Percentiles rank a stretch among this genome's conserved stretches.
phyloP scores from a whole-genome alignment of 2,113 vertebrate genomes.

The Aegotheles bennettii region DNA sequence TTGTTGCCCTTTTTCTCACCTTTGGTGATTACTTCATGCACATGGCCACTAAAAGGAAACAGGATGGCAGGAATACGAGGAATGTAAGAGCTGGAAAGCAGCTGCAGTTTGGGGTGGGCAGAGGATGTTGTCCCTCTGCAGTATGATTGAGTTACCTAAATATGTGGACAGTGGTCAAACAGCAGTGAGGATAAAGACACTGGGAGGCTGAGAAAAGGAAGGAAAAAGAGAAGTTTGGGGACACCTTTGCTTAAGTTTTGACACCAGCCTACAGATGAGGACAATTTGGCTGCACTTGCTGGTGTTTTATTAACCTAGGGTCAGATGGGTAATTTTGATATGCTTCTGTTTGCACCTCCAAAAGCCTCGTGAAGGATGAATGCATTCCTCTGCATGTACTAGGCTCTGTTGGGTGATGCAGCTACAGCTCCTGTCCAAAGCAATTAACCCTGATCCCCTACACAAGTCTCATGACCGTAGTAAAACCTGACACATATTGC shows the following conservation, averaged over 20 bases:
- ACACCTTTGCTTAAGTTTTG: neutral
- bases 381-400: rapidly evolving
- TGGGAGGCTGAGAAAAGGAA: neutral
- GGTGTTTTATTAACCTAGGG: neutral
- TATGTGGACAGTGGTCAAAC: neutral
- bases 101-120: neutral
- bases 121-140: rapidly evolving
- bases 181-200: neutral
- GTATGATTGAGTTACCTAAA: neutral
- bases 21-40: neutral
- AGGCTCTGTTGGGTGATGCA: neutral
- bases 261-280: neutral
- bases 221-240: neutral
- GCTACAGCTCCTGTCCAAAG: neutral
- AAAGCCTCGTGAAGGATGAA: neutral
- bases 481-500: neutral
- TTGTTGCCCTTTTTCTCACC: neutral
- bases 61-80: neutral
- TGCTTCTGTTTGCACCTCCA: neutral
- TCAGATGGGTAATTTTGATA: neutral
- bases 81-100: neutral
- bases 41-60: rapidly evolving
- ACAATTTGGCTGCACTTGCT: neutral
- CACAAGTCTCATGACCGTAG: neutral
- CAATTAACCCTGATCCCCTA: too few relatives aligned